A percentile compares a stretch with the other conserved stretches of the same genome.
Evolutionary conservation across 2,113 vertebrate species (phyloP).

Genomic region (Chloebia gouldiae): DNA sequence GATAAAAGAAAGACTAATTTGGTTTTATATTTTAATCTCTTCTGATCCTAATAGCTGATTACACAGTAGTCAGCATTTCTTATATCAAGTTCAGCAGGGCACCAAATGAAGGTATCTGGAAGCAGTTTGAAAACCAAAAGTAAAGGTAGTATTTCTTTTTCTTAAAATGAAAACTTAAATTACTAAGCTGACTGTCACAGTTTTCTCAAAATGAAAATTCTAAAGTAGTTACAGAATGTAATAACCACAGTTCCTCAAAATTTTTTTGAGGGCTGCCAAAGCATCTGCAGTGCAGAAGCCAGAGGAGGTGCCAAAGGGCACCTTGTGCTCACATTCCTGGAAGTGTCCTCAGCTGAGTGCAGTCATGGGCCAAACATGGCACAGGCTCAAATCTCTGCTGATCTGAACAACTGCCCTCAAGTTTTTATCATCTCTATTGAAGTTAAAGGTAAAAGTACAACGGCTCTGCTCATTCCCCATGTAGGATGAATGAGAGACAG

Average conservation of each 20-base stretch:
- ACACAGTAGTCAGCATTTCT: background rate
- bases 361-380: too few relatives aligned
- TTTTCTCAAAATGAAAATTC: background rate
- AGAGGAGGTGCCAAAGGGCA: background rate
- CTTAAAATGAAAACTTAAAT: background rate
- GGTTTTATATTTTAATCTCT: background rate
- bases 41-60: background rate
- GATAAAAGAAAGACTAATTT: background rate
- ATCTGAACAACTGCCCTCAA: fast-evolving
- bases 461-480: background rate
- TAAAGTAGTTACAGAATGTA: background rate
- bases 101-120: background rate
- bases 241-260: background rate
- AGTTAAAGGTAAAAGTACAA: background rate
- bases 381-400: background rate
- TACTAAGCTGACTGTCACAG: background rate
- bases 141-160: background rate
- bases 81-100: background rate
- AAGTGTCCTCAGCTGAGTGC: background rate
- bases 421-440: background rate
- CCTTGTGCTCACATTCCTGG: background rate
- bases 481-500: background rate
- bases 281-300: background rate
- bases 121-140: background rate
- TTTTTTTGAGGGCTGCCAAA: background rate